Evolutionary conservation across 2,113 vertebrate species (phyloP).

Genomic region (Progne subis): DNA sequence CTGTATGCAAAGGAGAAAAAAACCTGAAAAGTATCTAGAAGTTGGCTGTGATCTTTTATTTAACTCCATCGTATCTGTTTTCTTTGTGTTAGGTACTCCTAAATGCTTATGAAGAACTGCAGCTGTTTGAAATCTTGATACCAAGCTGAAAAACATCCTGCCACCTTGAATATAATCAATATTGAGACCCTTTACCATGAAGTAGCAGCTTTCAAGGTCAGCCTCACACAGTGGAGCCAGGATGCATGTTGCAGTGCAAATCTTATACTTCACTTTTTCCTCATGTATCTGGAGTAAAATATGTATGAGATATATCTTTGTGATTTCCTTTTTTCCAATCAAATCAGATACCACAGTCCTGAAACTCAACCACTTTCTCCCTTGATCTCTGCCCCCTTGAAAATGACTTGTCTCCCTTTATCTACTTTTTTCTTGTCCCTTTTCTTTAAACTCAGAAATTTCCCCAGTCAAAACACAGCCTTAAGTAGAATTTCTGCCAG

Average conservation of each 20-base stretch:
- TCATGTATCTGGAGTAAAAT: neutral
- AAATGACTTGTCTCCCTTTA: neutral
- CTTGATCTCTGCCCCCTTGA: neutral
- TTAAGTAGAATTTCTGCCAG: neutral
- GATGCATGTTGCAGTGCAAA: neutral
- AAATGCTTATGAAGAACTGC: neutral
- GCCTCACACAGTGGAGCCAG: neutral
- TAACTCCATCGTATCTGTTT: neutral
- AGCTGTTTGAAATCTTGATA: neutral
- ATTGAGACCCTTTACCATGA: neutral
- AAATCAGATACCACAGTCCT: neutral
- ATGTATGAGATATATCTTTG: neutral
- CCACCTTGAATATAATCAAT: neutral
- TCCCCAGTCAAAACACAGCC: neutral
- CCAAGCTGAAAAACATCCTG: neutral
- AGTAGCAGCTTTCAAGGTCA: slow-evolving; percentile 13
- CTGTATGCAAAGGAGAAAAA: neutral
- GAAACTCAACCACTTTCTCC: neutral
- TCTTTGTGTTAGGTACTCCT: neutral
- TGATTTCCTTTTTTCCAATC: neutral
- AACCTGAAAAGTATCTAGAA: neutral
- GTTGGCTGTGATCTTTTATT: neutral
- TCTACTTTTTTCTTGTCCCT: neutral
- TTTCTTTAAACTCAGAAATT: neutral
- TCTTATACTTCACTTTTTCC: neutral